Conservation (phyloP, 2,888 invertebrate genomes). For the Drosophila merina region DNA sequence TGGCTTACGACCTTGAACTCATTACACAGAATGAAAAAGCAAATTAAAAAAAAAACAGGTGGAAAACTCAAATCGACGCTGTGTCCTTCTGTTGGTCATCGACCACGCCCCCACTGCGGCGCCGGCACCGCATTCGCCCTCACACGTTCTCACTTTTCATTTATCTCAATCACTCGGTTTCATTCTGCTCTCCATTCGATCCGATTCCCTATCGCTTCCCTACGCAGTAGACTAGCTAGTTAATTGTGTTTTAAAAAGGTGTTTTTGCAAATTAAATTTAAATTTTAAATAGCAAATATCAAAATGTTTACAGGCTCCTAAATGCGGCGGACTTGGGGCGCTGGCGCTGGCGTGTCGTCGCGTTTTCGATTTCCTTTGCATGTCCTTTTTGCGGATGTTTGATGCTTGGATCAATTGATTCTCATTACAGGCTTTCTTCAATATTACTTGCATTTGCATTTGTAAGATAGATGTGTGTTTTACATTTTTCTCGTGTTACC, state of each 20-base stretch:
- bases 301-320: conserved; percentile 38
- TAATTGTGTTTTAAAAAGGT: conserved; percentile 16
- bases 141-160: conserved; percentile 4
- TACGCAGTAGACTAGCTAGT: conserved; percentile 68
- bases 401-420: conserved; percentile 16
- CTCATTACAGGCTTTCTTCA: conserved; percentile 11
- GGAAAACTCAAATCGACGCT: conserved; percentile 8
- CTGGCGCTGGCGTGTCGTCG: conserved; percentile 10
- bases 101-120: conserved; percentile 43
- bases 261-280: conserved; percentile 41
- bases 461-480: no score
- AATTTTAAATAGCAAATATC: conserved; percentile 29
- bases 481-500: conserved; percentile 50
- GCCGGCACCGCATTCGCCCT: conserved; percentile 47
- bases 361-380: conserved; percentile 10
- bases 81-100: neutral
- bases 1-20: conserved; percentile 64
- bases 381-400: conserved; percentile 13
- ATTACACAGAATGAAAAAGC: conserved; percentile 41
- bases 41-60: conserved; percentile 13
- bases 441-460: conserved; percentile 3
- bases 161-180: conserved; percentile 25
- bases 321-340: conserved; percentile 39
- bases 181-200: conserved; percentile 21
- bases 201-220: conserved; percentile 12